Evolutionary conservation across 2,113 vertebrate species (phyloP).

Genomic region (Hippopotamus amphibius): DNA sequence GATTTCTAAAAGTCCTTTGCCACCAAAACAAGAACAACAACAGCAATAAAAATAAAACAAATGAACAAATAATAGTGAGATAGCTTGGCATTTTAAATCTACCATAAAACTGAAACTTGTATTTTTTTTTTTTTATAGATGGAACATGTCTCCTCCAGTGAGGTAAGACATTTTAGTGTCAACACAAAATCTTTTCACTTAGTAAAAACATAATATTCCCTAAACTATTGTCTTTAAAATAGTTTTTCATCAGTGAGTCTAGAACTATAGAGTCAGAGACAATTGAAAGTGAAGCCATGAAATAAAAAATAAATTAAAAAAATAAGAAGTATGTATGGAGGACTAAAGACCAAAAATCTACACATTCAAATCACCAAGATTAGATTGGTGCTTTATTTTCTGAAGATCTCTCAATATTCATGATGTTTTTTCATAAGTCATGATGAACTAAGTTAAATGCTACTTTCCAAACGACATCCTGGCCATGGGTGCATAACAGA

Average conservation of each 20-base stretch:
- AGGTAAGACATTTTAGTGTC: slow-evolving; percentile 37
- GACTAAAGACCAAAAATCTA: background rate
- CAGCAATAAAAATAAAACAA: background rate
- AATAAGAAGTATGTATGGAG: background rate
- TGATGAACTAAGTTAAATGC: background rate
- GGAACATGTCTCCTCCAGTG: background rate
- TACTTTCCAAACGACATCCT: background rate
- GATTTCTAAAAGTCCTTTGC: background rate
- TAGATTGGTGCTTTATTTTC: background rate
- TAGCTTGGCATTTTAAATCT: background rate
- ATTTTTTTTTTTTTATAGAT: slow-evolving; percentile 24
- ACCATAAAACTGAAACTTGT: background rate
- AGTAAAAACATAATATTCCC: background rate
- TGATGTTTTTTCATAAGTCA: background rate
- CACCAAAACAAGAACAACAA: background rate
- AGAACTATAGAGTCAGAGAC: background rate
- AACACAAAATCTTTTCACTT: slow-evolving; percentile 36
- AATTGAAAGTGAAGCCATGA: background rate
- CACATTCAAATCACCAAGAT: background rate
- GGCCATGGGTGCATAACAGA: background rate
- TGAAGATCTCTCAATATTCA: background rate
- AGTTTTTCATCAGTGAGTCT: background rate
- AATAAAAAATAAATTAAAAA: no score
- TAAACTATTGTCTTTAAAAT: background rate
- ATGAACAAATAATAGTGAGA: background rate